Percentiles rank a stretch among this genome's conserved stretches.
phyloP scores from a whole-genome alignment of 2,797 vertebrate genomes.

The Poecilia gillii region DNA sequence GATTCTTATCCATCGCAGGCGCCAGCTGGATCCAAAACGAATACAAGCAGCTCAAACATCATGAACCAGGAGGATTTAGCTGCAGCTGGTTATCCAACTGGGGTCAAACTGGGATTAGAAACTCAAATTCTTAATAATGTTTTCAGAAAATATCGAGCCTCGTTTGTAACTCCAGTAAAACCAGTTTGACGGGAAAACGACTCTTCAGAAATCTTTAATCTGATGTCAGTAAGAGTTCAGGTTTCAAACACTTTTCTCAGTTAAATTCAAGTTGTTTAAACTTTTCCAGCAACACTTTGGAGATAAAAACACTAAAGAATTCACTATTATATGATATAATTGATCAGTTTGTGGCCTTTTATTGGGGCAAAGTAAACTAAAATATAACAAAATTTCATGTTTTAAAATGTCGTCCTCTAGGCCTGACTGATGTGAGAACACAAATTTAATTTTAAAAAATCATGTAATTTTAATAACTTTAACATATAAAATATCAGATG shows the following conservation, averaged over 20 bases:
- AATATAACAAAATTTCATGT: no score
- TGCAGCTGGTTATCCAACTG: not conserved
- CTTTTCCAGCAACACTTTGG: no score
- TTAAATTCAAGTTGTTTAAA: no score
- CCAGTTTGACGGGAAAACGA: not conserved
- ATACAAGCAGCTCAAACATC: conserved; percentile 4
- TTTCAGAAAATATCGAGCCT: not conserved
- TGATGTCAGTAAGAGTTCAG: not conserved
- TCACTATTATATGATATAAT: no score
- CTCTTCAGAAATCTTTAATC: not conserved
- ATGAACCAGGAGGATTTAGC: not conserved
- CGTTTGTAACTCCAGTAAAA: not conserved
- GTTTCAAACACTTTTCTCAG: not conserved
- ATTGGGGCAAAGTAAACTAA: no score
- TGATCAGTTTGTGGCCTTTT: no score
- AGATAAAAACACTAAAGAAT: no score
- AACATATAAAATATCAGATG: no score
- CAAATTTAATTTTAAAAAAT: no score
- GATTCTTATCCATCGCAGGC: not conserved
- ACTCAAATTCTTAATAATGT: not conserved
- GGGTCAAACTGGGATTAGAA: not conserved
- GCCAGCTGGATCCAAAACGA: not conserved
- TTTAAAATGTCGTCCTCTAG: no score
- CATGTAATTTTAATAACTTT: no score
- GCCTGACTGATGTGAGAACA: no score